Conservation (phyloP, 2,888 invertebrate genomes). For the Palloptera scutellata region DNA sequence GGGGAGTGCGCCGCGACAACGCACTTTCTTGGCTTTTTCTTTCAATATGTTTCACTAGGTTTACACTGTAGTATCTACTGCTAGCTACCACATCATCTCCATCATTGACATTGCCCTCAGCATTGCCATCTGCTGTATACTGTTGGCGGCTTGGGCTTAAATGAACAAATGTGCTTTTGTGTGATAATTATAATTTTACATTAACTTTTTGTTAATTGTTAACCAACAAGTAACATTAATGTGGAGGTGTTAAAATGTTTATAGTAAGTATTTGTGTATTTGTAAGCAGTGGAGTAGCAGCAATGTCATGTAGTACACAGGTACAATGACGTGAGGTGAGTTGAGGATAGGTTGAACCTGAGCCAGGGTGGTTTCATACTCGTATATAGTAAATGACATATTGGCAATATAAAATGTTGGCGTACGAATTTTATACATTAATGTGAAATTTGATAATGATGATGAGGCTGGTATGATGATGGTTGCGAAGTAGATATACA, state of each 20-base stretch:
- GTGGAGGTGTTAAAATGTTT: conserved; percentile 22
- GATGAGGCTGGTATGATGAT: neutral
- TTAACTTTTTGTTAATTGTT: conserved; percentile 62
- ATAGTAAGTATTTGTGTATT: conserved; percentile 2
- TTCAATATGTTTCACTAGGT: neutral
- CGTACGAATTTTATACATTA: conserved; percentile 13
- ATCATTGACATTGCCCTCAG: neutral
- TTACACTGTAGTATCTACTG: no score
- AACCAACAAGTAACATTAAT: conserved; percentile 34
- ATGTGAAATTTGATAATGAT: conserved; percentile 26
- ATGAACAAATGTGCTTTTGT: conserved; percentile 56
- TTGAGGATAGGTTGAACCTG: neutral
- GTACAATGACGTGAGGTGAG: neutral
- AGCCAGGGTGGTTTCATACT: neutral
- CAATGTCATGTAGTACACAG: neutral
- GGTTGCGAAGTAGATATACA: no score
- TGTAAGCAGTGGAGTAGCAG: neutral
- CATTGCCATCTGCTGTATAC: no score
- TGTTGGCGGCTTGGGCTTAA: conserved; percentile 39
- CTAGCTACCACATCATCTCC: neutral
- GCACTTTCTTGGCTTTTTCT: neutral
- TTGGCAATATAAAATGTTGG: conserved; percentile 17
- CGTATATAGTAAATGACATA: conserved; percentile 10
- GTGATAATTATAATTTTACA: conserved; percentile 60
- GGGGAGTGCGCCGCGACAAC: conserved; percentile 45